These are phyloP conservation scores for Cairina moschata DNA, from an alignment of 2,113 vertebrate species.

Conservation along the genomic window DNA sequence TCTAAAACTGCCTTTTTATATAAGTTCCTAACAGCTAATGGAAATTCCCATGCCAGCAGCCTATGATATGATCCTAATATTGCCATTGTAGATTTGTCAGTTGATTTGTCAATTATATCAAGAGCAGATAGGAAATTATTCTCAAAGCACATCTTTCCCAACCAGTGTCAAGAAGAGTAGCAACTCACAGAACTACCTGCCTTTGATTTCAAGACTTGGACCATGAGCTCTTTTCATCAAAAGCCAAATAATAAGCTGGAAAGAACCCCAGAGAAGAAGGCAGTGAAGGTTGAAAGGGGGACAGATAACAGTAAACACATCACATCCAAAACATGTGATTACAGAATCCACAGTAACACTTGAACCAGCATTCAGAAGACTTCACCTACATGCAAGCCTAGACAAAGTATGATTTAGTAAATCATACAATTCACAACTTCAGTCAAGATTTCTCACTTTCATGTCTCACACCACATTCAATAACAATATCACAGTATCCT, in stretches of 20 bases:
- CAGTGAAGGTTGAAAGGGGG: neutral
- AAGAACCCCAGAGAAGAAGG: neutral
- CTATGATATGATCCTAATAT: neutral
- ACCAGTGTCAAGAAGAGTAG: neutral
- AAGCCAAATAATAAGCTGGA: neutral
- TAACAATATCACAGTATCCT: neutral
- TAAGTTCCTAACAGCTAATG: neutral
- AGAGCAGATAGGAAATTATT: neutral
- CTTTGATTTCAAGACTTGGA: neutral
- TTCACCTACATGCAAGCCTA: neutral
- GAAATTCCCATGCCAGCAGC: neutral
- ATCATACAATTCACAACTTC: neutral
- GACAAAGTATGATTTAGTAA: rapidly evolving
- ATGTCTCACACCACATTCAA: neutral
- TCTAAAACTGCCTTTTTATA: neutral
- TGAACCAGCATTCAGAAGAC: neutral
- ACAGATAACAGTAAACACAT: neutral
- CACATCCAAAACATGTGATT: neutral
- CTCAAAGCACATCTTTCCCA: neutral
- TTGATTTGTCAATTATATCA: neutral
- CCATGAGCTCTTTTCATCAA: neutral
- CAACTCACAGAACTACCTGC: neutral
- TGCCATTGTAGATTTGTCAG: neutral
- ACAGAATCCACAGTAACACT: neutral
- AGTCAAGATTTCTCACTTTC: neutral